Evolutionary conservation across 2,797 vertebrate genomes (phyloP), one percentile per base, ranked within the genome.

Genomic region (Gobionotothen gibberifrons): DNA sequence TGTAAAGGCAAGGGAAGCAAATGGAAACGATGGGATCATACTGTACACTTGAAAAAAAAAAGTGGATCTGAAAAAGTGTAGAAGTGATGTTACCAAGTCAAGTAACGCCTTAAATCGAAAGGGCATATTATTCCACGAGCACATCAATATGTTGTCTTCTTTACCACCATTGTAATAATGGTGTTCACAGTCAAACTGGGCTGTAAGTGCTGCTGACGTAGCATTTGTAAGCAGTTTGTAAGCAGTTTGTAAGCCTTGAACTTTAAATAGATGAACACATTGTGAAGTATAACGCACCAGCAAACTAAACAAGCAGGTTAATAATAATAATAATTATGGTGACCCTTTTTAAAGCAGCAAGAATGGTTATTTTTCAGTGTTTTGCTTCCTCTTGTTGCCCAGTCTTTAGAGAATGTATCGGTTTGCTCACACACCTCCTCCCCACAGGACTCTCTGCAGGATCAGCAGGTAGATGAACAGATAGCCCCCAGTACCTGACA

Each of bases 91-190:
- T 82, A 84, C 78, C 75, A 75, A 90, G 87, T 89, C 68, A 69
- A 81, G 63, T 74, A 65, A 89, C 80, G 88, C 84, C 91, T 90
- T 91, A 69, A 19, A 60, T 86, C 74, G 67, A 17, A 68, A 82
- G 84, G 88, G 81, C 87, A 80, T 84, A 57, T 77, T 92, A 91
- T 93, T 92, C 88, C 83, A 85, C 63, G 72, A 88, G 73, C 77
- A 74, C 86, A 86, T 90, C 81, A 76, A 76, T 84, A 82, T 84
- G 84, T 83, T 86, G 79, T 72, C 56, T 56, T 80, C 76, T 76
- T 80, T 63, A 72, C 63, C 76, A 86, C 86, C 82, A 80, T 93
- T 93, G 81, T 91, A 61, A 78, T 86, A 87, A 87, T 89, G 90
- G 89, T 84, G 75, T 68, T 76, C 48, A 70, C 67, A 75, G 71